A percentile compares a stretch with the other conserved stretches of the same genome.
These are phyloP conservation scores for Diplosoma virens DNA, from an alignment of 23 tunicate species.

Conservation along the genomic window DNA sequence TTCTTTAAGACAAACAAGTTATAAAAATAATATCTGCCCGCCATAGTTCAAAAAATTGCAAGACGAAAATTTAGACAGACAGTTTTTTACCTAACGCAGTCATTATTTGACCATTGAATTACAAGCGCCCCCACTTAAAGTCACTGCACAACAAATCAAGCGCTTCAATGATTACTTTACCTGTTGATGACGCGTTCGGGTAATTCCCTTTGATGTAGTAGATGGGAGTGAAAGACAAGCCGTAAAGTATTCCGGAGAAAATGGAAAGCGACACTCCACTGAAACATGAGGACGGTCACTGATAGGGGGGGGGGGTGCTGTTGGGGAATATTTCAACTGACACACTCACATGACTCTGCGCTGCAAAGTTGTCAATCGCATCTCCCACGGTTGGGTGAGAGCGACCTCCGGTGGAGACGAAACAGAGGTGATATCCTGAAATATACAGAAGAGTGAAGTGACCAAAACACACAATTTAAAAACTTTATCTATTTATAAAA, in stretches of 20 bases:
- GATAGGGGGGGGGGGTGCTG: neutral
- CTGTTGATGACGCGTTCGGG: conserved; percentile 53
- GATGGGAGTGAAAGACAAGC: conserved; percentile 78
- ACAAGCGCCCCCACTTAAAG: too few species aligned
- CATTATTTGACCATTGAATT: too few species aligned
- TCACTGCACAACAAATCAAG: neutral
- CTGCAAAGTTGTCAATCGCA: neutral
- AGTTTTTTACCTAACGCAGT: too few species aligned
- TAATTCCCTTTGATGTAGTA: conserved; percentile 78
- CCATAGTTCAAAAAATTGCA: too few species aligned
- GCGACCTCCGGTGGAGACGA: too few species aligned
- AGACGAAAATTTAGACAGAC: too few species aligned
- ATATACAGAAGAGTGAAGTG: too few species aligned
- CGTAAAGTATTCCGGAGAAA: conserved; percentile 88
- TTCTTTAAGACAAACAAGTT: too few species aligned
- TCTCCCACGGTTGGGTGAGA: conserved; percentile 50
- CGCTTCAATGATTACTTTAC: conserved; percentile 21
- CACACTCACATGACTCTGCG: conserved; percentile 33
- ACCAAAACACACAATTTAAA: too few species aligned
- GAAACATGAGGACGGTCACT: neutral
- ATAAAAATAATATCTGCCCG: too few species aligned
- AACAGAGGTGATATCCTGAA: too few species aligned
- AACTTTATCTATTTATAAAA: too few species aligned
- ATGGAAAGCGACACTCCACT: conserved; percentile 66
- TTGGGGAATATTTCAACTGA: neutral